These are phyloP conservation scores for Ridgeia piscesae DNA, from an alignment of 1,140 invertebrate species.

Conservation along the genomic window DNA sequence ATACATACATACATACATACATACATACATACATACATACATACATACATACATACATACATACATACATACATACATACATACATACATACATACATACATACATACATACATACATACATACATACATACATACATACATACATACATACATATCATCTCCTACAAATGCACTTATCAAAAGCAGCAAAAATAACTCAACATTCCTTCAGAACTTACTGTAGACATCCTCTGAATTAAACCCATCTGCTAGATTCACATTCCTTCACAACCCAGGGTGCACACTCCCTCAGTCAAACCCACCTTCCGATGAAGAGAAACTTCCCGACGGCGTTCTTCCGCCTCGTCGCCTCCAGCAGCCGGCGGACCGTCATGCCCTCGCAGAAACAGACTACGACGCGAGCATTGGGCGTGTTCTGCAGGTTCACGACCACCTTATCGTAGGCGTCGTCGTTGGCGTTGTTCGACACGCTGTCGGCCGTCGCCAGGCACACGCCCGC, in stretches of 20 bases:
- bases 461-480: constrained; percentile 67
- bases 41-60: no score
- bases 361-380: constrained; percentile 74
- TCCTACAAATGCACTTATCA: no score
- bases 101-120: constrained; percentile 14
- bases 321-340: constrained; percentile 65
- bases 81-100: constrained; percentile 7
- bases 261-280: background rate
- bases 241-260: no score
- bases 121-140: constrained; percentile 15
- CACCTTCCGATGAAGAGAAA: constrained; percentile 74
- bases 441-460: constrained; percentile 66
- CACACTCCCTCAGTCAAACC: constrained; percentile 21
- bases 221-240: no score
- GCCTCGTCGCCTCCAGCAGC: constrained; percentile 68
- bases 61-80: background rate
- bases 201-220: no score
- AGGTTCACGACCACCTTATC: constrained; percentile 66
- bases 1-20: no score
- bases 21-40: no score
- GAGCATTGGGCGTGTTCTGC: constrained; percentile 63
- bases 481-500: constrained; percentile 75
- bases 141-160: constrained; percentile 9
- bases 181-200: no score
- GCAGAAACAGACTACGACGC: constrained; percentile 82